Percentiles rank a stretch among this genome's conserved stretches.
These are phyloP conservation scores for Prolemur simus DNA, from an alignment of 2,113 vertebrate genomes.

Conservation along the genomic window DNA sequence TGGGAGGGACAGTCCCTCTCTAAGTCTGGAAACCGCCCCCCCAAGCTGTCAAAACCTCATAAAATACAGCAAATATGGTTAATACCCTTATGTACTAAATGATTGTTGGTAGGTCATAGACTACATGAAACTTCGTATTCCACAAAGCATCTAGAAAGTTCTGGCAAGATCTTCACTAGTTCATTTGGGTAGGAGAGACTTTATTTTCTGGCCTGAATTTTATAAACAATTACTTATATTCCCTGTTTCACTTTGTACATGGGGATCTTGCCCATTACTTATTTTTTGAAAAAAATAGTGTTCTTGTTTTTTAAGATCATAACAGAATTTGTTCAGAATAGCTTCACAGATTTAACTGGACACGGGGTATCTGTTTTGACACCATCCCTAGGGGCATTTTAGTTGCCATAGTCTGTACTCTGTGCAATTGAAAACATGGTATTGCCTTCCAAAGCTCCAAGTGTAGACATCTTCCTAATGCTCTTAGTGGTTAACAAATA, in stretches of 20 bases:
- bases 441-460: neutral
- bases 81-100: neutral
- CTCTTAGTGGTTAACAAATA: neutral
- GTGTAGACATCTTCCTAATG: neutral
- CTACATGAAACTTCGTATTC: neutral
- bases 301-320: neutral
- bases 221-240: neutral
- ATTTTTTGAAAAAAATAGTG: neutral
- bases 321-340: constrained; percentile 3
- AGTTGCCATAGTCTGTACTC: neutral
- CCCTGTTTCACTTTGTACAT: neutral
- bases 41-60: neutral
- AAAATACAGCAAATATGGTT: neutral
- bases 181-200: neutral
- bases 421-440: neutral
- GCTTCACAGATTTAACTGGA: neutral
- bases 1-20: neutral
- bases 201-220: neutral
- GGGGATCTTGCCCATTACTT: neutral
- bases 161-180: neutral
- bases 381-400: neutral
- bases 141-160: neutral
- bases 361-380: neutral
- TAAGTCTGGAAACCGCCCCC: neutral
- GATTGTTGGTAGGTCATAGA: neutral